Evolutionary conservation across 2,888 invertebrate species (phyloP).

Genomic region (Chalcis sispes): DNA sequence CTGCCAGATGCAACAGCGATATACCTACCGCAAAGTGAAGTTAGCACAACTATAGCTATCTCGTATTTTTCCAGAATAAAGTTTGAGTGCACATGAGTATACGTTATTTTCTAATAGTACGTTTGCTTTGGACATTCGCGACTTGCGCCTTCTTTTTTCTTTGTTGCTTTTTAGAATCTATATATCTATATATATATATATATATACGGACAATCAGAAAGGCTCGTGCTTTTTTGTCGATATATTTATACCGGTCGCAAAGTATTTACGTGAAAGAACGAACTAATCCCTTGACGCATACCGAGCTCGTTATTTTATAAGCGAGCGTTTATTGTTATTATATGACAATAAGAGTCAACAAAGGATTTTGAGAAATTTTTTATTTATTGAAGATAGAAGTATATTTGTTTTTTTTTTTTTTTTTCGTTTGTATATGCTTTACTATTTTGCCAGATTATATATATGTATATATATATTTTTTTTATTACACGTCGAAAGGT

Average conservation of each 20-base stretch:
- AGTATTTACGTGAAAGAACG: not conserved
- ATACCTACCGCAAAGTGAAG: not conserved
- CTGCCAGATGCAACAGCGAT: conserved; percentile 8
- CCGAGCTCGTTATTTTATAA: not conserved
- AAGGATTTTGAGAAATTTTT: too few relatives aligned
- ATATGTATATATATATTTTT: too few relatives aligned
- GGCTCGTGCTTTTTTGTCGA: conserved; percentile 67
- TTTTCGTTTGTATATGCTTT: too few relatives aligned
- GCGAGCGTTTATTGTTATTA: not conserved
- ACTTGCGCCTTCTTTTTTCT: not conserved
- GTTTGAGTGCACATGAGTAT: conserved; percentile 3
- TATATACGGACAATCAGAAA: conserved; percentile 64
- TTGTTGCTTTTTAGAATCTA: not conserved
- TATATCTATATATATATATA: not conserved
- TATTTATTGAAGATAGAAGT: too few relatives aligned
- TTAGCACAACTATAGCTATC: conserved; percentile 8
- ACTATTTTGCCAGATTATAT: too few relatives aligned
- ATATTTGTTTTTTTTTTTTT: too few relatives aligned
- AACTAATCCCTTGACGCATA: conserved; percentile 7
- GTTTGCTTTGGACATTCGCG: conserved; percentile 17
- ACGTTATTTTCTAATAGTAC: conserved; percentile 12
- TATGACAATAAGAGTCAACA: not conserved
- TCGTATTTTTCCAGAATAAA: conserved; percentile 30
- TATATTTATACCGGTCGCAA: conserved; percentile 4
- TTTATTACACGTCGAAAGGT: too few relatives aligned